Evolutionary conservation across 2,888 invertebrate species (phyloP).

Genomic region (Drosophila mimica): DNA sequence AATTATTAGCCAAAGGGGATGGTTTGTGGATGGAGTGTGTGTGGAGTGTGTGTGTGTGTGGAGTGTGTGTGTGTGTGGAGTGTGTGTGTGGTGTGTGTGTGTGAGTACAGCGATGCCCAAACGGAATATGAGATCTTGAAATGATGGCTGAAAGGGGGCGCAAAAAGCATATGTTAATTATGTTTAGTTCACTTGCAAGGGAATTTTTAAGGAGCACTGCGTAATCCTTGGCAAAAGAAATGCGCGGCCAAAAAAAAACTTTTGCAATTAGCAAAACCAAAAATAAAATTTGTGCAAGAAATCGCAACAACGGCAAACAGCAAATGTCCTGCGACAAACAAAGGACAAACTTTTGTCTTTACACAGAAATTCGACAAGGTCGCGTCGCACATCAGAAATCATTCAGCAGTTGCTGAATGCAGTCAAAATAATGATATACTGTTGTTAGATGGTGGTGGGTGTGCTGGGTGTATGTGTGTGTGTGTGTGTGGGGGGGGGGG

Average conservation of each 20-base stretch:
- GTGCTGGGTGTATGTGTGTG: not conserved
- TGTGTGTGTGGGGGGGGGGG: rapidly evolving
- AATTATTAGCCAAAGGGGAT: conserved; percentile 64
- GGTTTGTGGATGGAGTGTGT: not conserved
- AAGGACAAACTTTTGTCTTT: conserved; percentile 30
- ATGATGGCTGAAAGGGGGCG: conserved; percentile 43
- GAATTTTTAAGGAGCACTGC: conserved; percentile 61
- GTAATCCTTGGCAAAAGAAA: conserved; percentile 36
- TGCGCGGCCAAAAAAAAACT: conserved; percentile 1
- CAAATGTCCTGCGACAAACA: conserved; percentile 47
- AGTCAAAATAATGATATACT: conserved; percentile 35
- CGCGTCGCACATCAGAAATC: conserved; percentile 30
- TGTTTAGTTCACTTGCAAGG: conserved; percentile 63
- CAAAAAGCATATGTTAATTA: conserved; percentile 77
- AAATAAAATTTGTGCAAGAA: conserved; percentile 61
- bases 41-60: not conserved
- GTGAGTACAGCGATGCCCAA: conserved; percentile 33
- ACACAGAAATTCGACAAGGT: conserved; percentile 53
- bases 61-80: too few species aligned
- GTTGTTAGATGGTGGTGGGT: not conserved
- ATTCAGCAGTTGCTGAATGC: conserved; percentile 33
- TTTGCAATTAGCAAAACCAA: conserved; percentile 48
- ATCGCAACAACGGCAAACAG: conserved; percentile 41
- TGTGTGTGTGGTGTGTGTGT: not conserved
- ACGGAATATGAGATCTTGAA: conserved; percentile 68